Conservation (phyloP, 2,797 vertebrate species). For the Cirrhinus mrigala region DNA sequence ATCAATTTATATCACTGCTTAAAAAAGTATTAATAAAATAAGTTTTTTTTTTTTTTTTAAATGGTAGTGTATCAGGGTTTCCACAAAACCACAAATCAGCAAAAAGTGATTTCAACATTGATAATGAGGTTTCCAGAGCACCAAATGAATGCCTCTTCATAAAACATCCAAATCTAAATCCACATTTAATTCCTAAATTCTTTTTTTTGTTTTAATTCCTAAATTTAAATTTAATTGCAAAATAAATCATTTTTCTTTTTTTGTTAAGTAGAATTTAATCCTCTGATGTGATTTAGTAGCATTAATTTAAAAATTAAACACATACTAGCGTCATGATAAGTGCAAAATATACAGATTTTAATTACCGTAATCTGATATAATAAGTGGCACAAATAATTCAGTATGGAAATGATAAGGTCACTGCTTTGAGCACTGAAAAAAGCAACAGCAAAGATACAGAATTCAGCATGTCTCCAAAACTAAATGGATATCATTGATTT, state of each 20-base stretch:
- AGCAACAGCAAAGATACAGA: neutral
- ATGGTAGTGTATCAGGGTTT: neutral
- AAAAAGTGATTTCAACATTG: neutral
- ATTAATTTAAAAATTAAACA: neutral
- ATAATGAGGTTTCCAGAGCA: neutral
- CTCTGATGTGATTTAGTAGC: neutral
- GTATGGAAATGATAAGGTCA: neutral
- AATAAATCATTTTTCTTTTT: neutral
- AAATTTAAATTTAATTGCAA: too few relatives aligned
- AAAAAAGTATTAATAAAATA: neutral
- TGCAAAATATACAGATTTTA: neutral
- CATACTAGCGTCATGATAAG: neutral
- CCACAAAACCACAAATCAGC: neutral
- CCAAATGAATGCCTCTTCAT: neutral
- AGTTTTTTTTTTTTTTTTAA: neutral
- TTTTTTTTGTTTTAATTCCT: too few relatives aligned
- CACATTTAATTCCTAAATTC: neutral
- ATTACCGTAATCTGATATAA: neutral
- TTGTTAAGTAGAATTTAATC: neutral
- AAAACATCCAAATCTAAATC: neutral
- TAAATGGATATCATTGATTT: conserved; percentile 23
- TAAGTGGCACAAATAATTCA: neutral
- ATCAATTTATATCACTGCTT: neutral
- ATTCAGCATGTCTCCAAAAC: neutral
- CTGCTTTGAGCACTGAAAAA: too few relatives aligned